Conservation (phyloP, 2,888 invertebrate genomes). For the Melanotus villosus region DNA sequence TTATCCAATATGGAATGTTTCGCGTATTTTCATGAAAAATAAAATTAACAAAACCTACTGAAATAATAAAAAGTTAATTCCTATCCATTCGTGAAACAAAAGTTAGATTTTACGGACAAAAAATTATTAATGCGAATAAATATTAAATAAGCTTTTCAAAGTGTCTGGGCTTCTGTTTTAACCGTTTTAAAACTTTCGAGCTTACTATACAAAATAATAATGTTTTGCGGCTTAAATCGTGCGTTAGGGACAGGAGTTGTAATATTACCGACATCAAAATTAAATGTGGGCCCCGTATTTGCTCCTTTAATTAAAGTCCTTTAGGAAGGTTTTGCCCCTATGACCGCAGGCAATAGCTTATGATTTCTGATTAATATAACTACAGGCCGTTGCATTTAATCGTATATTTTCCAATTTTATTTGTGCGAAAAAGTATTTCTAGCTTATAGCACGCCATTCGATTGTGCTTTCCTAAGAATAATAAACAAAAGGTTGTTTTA, state of each 20-base stretch:
- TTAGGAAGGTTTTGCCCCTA: slow-evolving; percentile 22
- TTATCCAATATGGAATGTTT: no score
- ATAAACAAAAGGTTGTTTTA: not conserved
- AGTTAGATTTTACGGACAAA: no score
- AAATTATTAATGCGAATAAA: no score
- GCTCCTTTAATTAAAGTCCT: slow-evolving; percentile 37
- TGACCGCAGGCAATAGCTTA: slow-evolving; percentile 21
- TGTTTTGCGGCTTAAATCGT: slow-evolving; percentile 24
- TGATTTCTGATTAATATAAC: slow-evolving; percentile 7
- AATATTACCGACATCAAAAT: slow-evolving; percentile 35
- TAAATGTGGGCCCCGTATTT: slow-evolving; percentile 38
- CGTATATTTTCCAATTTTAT: not conserved
- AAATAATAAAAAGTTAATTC: no score
- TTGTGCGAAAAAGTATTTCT: no score
- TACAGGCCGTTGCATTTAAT: not conserved
- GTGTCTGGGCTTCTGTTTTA: not conserved
- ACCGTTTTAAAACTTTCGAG: slow-evolving; percentile 6
- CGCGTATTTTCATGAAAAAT: no score
- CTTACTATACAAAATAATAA: slow-evolving; percentile 28
- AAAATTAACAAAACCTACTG: no score
- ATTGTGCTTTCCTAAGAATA: not conserved
- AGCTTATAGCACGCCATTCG: no score
- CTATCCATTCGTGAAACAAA: no score
- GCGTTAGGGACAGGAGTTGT: slow-evolving; percentile 22
- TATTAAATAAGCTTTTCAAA: not conserved